Percentiles rank a stretch among this genome's conserved stretches.
phyloP scores from a whole-genome alignment of 2,797 vertebrate genomes.

The Oreochromis mossambicus region DNA sequence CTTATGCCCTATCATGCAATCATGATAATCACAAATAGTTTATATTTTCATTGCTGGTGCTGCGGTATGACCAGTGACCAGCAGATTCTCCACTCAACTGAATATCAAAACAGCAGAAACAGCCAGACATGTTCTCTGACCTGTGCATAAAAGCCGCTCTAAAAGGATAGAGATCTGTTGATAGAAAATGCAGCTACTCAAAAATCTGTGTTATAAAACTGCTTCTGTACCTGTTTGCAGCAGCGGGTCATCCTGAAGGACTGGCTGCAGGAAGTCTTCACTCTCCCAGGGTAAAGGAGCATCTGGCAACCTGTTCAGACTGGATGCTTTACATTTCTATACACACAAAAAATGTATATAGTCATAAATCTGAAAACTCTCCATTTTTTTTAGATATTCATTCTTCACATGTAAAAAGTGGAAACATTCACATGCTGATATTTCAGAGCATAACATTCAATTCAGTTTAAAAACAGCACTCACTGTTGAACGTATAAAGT shows the following conservation, averaged over 20 bases:
- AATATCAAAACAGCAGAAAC: background rate
- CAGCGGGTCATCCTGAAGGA: slow-evolving; percentile 85
- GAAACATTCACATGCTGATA: background rate
- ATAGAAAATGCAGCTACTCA: background rate
- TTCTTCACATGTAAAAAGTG: background rate
- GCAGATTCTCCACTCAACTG: background rate
- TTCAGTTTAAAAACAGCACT: slow-evolving; percentile 44
- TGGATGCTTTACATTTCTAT: slow-evolving; percentile 82
- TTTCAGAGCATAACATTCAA: background rate
- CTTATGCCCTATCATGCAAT: background rate
- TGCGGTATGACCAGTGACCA: background rate
- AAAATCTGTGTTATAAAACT: background rate
- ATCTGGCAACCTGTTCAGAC: slow-evolving; percentile 66
- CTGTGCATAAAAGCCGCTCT: fast-evolving
- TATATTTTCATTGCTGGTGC: background rate
- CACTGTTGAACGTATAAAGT: slow-evolving; percentile 88
- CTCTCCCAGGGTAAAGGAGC: slow-evolving; percentile 84
- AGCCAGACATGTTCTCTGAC: background rate
- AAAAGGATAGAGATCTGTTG: background rate
- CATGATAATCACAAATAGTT: background rate
- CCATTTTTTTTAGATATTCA: background rate
- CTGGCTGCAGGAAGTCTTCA: slow-evolving; percentile 87
- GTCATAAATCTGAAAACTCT: background rate
- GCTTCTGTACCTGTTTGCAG: slow-evolving; percentile 85
- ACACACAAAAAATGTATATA: background rate